Base-by-base conservation (phyloP, 2,797 vertebrate species). In the Gadopsis marmoratus region DNA sequence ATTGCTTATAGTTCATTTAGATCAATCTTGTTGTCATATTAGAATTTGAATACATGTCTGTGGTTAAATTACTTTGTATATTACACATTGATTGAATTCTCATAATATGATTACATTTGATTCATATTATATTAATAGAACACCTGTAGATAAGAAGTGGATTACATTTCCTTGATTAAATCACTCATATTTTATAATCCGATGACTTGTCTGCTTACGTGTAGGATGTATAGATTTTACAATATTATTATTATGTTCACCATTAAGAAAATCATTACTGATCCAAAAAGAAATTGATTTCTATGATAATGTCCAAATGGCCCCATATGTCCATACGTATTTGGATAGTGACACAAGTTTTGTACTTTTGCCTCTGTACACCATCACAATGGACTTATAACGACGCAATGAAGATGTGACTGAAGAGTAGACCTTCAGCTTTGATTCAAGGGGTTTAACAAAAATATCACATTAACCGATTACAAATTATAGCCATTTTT, bases 41-140 rank as follows among this genome's bases (percentile, higher is more conserved):
- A 61, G 5, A 66, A 37, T 56, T 51, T 45, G 33, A 83, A 60
- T 65, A 41, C 53, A 43, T 56, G 50, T 74, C 21, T 68, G 19
- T 74, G 39, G 74, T 71, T 71, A 4, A 75, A 75, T 83, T 14
- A 56, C 5, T 35, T 37, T 75, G 37, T 50, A 16, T 43, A 56
- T 66, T 26, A 19, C 21, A 53, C 58, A 51, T 64, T 59, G 61
- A 78, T 29, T 63, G 7, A 66, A 50, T 62, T 13, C 16, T 33
- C n/a, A 1, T 23, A n/a, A 67, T 12, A 31, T 39, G 62, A 74
- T 70, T 60, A 48, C 53, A 26, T 31, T 29, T 7, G 13, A 70
- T 65, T 78, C 31, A 69, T 26, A 29, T 55, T 60, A 14, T 43
- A 74, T 56, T 56, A 70, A 33, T 35, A 37, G 33, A 65, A 8